Conservation (phyloP, 2,797 vertebrate species). For the Arrhamphus sclerolepis region DNA sequence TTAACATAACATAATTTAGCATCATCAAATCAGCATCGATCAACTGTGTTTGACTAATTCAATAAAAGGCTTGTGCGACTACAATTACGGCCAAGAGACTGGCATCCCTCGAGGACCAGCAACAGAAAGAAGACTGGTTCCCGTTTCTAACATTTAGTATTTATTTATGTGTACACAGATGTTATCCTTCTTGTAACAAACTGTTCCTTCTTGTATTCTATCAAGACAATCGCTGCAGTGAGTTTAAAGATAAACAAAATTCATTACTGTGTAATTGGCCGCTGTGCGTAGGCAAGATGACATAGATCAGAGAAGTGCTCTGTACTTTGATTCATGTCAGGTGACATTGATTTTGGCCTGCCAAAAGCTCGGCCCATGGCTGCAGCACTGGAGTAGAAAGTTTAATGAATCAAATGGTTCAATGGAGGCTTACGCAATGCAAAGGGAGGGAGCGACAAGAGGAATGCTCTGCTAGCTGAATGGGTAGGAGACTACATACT, state of each 20-base stretch:
- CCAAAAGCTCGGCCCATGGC: constrained; percentile 38
- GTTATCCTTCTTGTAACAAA: neutral
- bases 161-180: constrained; percentile 7
- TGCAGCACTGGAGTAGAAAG: constrained; percentile 25
- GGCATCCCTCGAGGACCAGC: constrained; percentile 14
- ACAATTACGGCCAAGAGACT: constrained; percentile 37
- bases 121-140: neutral
- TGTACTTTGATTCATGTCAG: constrained; percentile 58
- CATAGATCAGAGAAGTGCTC: constrained; percentile 17
- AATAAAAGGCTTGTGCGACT: constrained; percentile 28
- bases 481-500: constrained; percentile 19
- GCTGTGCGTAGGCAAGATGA: constrained; percentile 29
- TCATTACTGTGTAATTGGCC: constrained; percentile 18
- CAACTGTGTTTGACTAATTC: constrained; percentile 11
- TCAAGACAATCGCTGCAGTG: neutral
- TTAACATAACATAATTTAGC: too few species aligned
- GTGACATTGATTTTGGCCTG: constrained; percentile 46
- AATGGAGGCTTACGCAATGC: constrained; percentile 52
- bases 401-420: constrained; percentile 56
- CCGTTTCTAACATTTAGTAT: constrained; percentile 8
- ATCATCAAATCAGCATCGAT: too few species aligned
- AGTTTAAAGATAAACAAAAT: constrained; percentile 14
- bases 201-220: constrained; percentile 5
- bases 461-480: constrained; percentile 20
- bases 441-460: constrained; percentile 30